Conservation (phyloP, 2,888 invertebrate species). For the Drosophila percnosoma region DNA sequence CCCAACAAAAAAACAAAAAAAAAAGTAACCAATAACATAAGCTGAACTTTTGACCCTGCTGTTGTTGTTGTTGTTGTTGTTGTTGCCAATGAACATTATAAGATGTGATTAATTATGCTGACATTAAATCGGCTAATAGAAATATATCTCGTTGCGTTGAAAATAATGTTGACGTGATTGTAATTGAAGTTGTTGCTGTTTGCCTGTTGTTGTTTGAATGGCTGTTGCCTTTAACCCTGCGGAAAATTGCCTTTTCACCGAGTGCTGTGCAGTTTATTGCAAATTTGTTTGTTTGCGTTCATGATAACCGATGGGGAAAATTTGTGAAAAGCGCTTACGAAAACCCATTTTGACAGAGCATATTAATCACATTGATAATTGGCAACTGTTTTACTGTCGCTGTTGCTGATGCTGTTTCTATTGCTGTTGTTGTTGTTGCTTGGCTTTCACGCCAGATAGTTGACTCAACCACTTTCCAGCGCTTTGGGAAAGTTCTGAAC, state of each 20-base stretch:
- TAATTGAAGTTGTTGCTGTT: conserved; percentile 73
- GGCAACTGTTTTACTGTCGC: conserved; percentile 63
- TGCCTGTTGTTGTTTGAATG: conserved; percentile 36
- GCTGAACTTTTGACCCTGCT: conserved; percentile 70
- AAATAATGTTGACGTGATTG: conserved; percentile 80
- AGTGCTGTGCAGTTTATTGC: conserved; percentile 76
- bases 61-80: conserved; percentile 27
- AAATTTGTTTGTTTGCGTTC: conserved; percentile 70
- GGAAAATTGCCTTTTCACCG: conserved; percentile 73
- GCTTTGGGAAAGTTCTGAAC: conserved; percentile 59
- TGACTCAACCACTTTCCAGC: conserved; percentile 15
- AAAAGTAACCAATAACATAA: conserved; percentile 51
- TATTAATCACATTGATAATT: conserved; percentile 76
- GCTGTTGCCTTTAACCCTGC: conserved; percentile 68
- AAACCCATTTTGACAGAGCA: conserved; percentile 72
- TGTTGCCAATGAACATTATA: conserved; percentile 58
- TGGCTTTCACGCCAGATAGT: conserved; percentile 57
- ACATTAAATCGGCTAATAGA: conserved; percentile 81
- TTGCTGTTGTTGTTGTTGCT: conserved; percentile 13
- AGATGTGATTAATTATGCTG: conserved; percentile 77
- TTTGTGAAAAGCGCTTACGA: conserved; percentile 72
- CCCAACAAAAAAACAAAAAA: conserved; percentile 24
- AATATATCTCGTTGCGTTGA: conserved; percentile 79
- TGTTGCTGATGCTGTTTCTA: conserved; percentile 8
- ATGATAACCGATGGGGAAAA: conserved; percentile 76